Evolutionary conservation across 2,113 vertebrate genomes (phyloP).

Genomic region (Thalassoma bifasciatum): DNA sequence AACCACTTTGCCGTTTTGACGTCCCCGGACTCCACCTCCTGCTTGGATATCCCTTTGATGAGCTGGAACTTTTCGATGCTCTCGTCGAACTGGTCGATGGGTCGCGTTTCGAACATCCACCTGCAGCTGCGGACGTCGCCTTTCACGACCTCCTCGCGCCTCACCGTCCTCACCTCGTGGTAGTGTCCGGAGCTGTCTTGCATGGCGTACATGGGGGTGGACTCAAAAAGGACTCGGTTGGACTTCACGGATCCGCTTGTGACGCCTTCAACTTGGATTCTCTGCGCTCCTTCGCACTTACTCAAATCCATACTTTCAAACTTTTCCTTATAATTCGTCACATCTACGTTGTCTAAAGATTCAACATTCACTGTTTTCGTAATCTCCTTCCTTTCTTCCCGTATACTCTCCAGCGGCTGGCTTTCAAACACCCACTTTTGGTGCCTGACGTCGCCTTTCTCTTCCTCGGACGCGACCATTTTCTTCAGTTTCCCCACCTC

Average conservation of each 20-base stretch:
- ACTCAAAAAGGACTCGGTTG: conserved; percentile 91
- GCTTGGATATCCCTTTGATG: conserved; percentile 93
- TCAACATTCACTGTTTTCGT: conserved; percentile 87
- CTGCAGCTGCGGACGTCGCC: conserved; percentile 91
- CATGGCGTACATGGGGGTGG: conserved; percentile 90
- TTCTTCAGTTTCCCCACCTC: conserved; percentile 89
- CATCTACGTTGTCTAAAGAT: conserved; percentile 88
- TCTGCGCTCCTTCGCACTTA: conserved; percentile 86
- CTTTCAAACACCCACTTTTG: conserved; percentile 94
- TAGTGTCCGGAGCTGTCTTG: conserved; percentile 91
- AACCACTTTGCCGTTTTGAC: conserved; percentile 95
- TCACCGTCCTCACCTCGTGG: conserved; percentile 91
- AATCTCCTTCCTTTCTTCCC: conserved; percentile 88
- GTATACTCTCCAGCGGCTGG: conserved; percentile 88
- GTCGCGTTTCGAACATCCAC: conserved; percentile 95
- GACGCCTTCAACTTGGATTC: conserved; percentile 89
- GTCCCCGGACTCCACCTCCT: conserved; percentile 91
- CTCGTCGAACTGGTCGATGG: conserved; percentile 93
- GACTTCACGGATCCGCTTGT: conserved; percentile 87
- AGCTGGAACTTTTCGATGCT: conserved; percentile 90
- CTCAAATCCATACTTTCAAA: conserved; percentile 91
- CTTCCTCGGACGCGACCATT: conserved; percentile 86
- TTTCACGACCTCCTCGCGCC: conserved; percentile 91
- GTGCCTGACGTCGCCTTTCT: conserved; percentile 91
- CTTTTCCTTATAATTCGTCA: conserved; percentile 85